Base-by-base conservation (phyloP, 2,888 invertebrate genomes). In the Eurois occulta region DNA sequence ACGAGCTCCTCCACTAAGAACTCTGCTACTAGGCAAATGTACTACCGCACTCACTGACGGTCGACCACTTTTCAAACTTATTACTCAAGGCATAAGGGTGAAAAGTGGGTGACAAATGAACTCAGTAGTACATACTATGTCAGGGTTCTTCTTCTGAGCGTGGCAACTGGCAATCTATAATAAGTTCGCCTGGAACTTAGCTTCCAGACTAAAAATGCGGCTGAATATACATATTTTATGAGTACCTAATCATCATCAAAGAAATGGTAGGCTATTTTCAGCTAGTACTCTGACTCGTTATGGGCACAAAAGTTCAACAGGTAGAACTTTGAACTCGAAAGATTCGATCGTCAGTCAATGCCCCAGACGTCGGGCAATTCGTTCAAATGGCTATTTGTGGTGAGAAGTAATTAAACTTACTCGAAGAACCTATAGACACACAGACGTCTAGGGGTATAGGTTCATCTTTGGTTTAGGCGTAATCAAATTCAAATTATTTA, bases 241-340 rank as follows among this genome's bases (percentile, higher is more conserved):
- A 60, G 73, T 62, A n/a, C n/a, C n/a, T n/a, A 64, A 71, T 28
- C 18, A 71, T 43, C 24, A 66, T 24, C 16, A 52, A 52, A 38
- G 2, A 52, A 18, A 28, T 35, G n/a, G 35, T n/a, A n/a, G 35
- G 60, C 58, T 67, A 80, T 73, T 80, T 24, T 24, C 24, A n/a
- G 21, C n/a, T 41, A 41, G 35, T 73, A 60, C 48, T 58, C 60
- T 0, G 58, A 60, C 48, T 52, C 35, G 16, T 38, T 67, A 67
- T 58, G 73, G 46, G 48, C 41, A 80, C 58, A 60, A 60, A 48
- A 60, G 66, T 60, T 79, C 28, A 80, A 74, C 60, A 67, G 52
- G 74, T 78, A 60, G 58, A 48, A 55, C 58, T 80, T 74, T 74
- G 79, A 80, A 79, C 80, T 80, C 38, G 13, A 78, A 64, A 67